These are phyloP conservation scores for Brotogeris chrysoptera DNA, from an alignment of 2,797 vertebrate genomes.

Conservation along the genomic window DNA sequence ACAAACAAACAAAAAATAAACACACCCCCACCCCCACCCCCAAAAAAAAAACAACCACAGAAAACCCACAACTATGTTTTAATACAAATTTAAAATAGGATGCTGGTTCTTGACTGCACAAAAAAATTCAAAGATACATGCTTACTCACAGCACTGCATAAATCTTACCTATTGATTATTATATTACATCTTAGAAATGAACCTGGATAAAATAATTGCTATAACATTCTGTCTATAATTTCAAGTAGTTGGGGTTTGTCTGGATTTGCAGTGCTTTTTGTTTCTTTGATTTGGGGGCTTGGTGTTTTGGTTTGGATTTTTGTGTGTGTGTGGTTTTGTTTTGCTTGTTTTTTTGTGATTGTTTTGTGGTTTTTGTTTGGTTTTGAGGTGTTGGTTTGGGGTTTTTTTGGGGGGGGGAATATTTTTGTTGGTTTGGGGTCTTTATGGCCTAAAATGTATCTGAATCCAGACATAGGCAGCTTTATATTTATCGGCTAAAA, in stretches of 20 bases:
- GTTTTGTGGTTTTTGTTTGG: neutral
- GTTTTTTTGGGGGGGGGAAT: neutral
- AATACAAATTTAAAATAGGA: neutral
- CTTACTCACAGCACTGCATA: neutral
- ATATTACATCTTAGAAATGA: neutral
- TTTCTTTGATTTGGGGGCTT: neutral
- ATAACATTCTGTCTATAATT: neutral
- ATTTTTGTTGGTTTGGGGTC: neutral
- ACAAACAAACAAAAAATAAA: neutral
- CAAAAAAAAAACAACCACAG: too few relatives aligned
- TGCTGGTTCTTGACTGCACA: neutral
- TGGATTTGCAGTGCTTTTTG: neutral
- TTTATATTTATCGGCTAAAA: neutral
- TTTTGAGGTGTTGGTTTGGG: neutral
- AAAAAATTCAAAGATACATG: neutral
- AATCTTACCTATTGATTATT: neutral
- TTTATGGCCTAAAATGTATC: neutral
- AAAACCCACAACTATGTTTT: neutral
- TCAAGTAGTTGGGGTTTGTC: neutral
- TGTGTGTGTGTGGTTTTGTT: neutral
- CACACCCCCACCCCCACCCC: too few relatives aligned
- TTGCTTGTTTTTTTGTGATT: neutral
- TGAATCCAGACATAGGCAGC: neutral
- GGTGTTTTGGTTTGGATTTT: neutral
- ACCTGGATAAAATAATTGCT: rapidly evolving